Conservation (phyloP, 1,140 invertebrate genomes). For the Bombus confusus region DNA sequence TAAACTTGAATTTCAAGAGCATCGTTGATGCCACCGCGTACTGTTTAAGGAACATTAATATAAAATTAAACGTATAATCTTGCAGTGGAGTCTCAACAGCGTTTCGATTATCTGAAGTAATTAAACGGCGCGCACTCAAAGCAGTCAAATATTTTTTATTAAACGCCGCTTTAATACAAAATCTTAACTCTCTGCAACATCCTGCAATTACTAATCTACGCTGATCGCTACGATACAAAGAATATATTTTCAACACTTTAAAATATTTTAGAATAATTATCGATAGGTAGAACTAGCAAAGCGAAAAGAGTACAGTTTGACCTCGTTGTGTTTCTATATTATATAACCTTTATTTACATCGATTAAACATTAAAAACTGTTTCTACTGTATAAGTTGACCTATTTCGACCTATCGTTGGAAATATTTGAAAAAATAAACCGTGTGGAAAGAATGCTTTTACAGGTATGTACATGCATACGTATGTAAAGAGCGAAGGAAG, state of each 20-base stretch:
- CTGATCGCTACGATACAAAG: neutral
- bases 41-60: neutral
- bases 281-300: too few relatives aligned
- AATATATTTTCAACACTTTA: neutral
- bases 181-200: neutral
- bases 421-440: too few relatives aligned
- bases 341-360: too few relatives aligned
- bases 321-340: too few relatives aligned
- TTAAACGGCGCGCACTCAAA: neutral
- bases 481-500: too few relatives aligned
- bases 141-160: neutral
- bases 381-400: too few relatives aligned
- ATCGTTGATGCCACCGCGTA: neutral
- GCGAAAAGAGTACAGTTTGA: too few relatives aligned
- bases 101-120: neutral
- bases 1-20: neutral
- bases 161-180: neutral
- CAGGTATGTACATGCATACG: too few relatives aligned
- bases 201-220: neutral
- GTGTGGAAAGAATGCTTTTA: too few relatives aligned
- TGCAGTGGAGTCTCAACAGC: neutral
- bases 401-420: too few relatives aligned
- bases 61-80: slow-evolving; percentile 21
- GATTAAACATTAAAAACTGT: too few relatives aligned
- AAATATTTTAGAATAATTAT: too few relatives aligned